Evolutionary conservation across 2,113 vertebrate genomes (phyloP), one percentile per base, ranked within the genome.

Genomic region (Anguilla rostrata): DNA sequence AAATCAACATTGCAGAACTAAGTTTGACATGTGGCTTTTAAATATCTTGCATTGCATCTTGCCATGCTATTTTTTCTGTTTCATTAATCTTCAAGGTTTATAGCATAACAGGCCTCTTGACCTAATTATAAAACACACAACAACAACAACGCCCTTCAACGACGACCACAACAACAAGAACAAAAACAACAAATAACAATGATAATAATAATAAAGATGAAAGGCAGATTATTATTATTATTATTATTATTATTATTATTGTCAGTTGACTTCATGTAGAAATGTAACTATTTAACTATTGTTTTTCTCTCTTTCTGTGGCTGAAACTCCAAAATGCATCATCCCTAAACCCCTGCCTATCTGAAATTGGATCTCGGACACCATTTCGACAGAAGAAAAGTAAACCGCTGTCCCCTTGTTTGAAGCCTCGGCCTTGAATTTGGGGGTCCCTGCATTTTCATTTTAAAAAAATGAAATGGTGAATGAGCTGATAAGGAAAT

Each of bases 281-380:
- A 88, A 92, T 93, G 89, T 20, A 40, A 41, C 40, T 41, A 81
- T 86, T 90, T 92, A 92, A 92, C 92, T 93, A 93, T 92, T 92
- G 92, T 90, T 8, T 82, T n/a, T 86, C 83, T 80, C 41, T 81
- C 80, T 43, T 46, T 81, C 16, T 81, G 80, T 46, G 39, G n/a
- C 78, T 86, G 81, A 84, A 87, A 91, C 80, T 92, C 87, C 92
- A 93, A 94, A 95, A 97, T 95, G 96, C 96, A 95, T 97, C 94
- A 96, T 92, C 94, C 94, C 94, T 96, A 94, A 93, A 95, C 93
- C 93, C 95, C 90, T 85, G 86, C 96, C 95, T 98, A 99, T 99
- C 98, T 99, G 95, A 99, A 99, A 99, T 99, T 99, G 97, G 97
- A 99, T 99, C 98, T 97, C 95, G 97, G 97, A 97, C 96, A 97